A percentile compares a stretch with the other conserved stretches of the same genome.
Conservation (phyloP, 2,888 invertebrate genomes). For the Acleris cristana region DNA sequence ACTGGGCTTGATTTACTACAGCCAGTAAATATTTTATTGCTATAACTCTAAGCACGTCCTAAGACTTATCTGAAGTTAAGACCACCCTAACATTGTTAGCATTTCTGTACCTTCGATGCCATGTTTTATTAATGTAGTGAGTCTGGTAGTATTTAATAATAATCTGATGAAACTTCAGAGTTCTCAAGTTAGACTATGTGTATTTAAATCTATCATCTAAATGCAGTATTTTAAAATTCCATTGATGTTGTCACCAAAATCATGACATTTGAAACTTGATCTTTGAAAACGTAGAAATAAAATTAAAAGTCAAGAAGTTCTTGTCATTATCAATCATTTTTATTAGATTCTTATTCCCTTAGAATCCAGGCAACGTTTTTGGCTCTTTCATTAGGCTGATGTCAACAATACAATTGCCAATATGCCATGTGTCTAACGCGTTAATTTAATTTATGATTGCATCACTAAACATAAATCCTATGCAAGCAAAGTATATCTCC, state of each 20-base stretch:
- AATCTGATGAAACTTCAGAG: no score
- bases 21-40: slow-evolving; percentile 36
- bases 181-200: no score
- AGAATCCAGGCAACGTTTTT: no score
- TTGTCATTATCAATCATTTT: no score
- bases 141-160: background rate
- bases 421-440: slow-evolving; percentile 3
- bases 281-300: no score
- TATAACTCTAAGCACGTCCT: slow-evolving; percentile 32
- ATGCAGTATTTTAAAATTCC: no score
- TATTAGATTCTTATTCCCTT: no score
- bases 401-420: background rate
- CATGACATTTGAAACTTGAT: no score
- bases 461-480: slow-evolving; percentile 3
- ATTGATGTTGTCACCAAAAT: no score
- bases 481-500: slow-evolving; percentile 2
- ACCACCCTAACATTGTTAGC: slow-evolving; percentile 21
- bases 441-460: slow-evolving; percentile 10
- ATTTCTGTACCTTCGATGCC: slow-evolving; percentile 9
- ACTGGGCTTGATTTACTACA: slow-evolving; percentile 33
- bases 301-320: no score
- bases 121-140: slow-evolving; percentile 2
- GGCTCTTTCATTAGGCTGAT: background rate
- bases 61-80: slow-evolving; percentile 22
- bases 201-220: no score